Base-by-base conservation (phyloP, 35 echinoderm and acorn worm genomes). In the Antedon bifida region DNA sequence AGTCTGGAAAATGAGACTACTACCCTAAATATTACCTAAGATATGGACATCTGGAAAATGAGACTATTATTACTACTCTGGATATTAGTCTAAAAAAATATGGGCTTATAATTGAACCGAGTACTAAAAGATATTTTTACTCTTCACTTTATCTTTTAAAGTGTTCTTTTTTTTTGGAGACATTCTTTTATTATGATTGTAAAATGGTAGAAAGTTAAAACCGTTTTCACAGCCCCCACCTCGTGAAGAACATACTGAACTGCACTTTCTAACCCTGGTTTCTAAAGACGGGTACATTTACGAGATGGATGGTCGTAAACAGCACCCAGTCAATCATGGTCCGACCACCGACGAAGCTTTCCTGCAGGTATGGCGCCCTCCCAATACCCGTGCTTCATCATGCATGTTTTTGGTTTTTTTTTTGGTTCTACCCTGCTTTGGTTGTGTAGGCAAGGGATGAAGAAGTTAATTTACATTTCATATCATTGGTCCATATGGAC, bases 401-500 rank as follows among this genome's bases (percentile, higher is more conserved):
- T 64, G 51, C 51, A 64, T 64, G 51, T 16, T 2, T 42, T 42
- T 42, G 4, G 38, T 42, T 26, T 26, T 26, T 64, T 11, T 64
- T 64, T 64, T 64, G 51, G 9, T 64, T 26, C 26, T 16, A 8
- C 51, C 51, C 51, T 10, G 10, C 51, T 64, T 10, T 64, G 51
- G 51, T 8, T 64, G 51, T 64, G 19, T 64, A 64, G 51, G 51
- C 51, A 16, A 26, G 9, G 51, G 86, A 92, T 13, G 94, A 92
- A 21, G 64, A 80, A 39, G 87, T 92, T 0, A 81, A 80, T 21
- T 79, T 78, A n/a, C 94, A 97, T 75, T 97, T 97, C 36, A 86
- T 97, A 73, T 84, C 94, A 0, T 75, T 97, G 77, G 85, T 92
- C 19, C 78, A 87, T 30, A 90, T 76, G 55, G 87, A 97, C 79